A percentile compares a stretch with the other conserved stretches of the same genome.
Conservation (phyloP, 2,113 vertebrate genomes). For the Hymenochirus boettgeri region DNA sequence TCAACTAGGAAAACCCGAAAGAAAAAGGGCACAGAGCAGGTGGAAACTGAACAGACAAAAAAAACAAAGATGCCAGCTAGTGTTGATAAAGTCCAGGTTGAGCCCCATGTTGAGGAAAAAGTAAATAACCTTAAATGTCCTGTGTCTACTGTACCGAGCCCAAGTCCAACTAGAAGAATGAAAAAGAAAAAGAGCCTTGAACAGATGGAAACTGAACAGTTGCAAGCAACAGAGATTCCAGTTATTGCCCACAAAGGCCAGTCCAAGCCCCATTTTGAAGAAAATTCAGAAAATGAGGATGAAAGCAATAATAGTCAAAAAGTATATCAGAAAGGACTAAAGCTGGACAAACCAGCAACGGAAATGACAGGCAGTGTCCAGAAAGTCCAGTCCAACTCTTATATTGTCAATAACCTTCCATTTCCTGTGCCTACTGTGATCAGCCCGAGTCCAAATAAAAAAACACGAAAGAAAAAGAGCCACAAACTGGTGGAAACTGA, state of each 20-base stretch:
- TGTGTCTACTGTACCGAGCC: neutral
- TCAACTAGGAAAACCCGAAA: slow-evolving; percentile 47
- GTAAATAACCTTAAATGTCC: neutral
- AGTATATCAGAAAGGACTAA: neutral
- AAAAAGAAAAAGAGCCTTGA: slow-evolving; percentile 47
- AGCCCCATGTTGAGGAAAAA: neutral
- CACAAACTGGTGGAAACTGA: slow-evolving; percentile 52
- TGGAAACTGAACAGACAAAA: slow-evolving; percentile 45
- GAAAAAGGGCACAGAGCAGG: slow-evolving; percentile 49
- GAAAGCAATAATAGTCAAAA: slow-evolving; percentile 17
- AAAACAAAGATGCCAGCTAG: slow-evolving; percentile 48
- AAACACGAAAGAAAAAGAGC: slow-evolving; percentile 45
- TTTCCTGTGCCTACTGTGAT: neutral
- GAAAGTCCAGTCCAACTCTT: neutral
- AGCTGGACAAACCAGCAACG: neutral
- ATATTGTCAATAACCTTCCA: neutral
- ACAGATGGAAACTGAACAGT: slow-evolving; percentile 49
- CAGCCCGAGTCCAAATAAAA: slow-evolving; percentile 46
- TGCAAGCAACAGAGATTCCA: slow-evolving; percentile 40
- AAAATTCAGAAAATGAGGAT: slow-evolving; percentile 56
- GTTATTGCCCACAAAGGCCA: no score
- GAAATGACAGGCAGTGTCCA: neutral
- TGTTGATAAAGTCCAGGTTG: no score
- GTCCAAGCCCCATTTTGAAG: no score
- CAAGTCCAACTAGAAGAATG: slow-evolving; percentile 48